Conservation (phyloP, 2,888 invertebrate genomes). For the Aspidiotus destructor region DNA sequence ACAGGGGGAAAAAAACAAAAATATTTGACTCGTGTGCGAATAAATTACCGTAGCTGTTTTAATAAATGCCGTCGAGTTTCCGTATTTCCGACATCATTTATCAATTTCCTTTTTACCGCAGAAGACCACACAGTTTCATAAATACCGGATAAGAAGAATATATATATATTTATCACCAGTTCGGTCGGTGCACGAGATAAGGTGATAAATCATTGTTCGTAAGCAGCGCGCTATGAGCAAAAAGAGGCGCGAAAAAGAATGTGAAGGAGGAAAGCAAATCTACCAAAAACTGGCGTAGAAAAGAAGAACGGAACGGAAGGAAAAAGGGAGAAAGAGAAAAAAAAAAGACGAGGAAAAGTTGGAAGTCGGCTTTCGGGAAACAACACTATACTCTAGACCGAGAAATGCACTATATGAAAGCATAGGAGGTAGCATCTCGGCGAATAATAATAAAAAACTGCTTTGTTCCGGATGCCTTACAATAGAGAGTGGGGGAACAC, state of each 20-base stretch:
- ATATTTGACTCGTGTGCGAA: not conserved
- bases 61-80: slow-evolving; percentile 25
- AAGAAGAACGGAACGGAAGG: not conserved
- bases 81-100: slow-evolving; percentile 27
- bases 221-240: not conserved
- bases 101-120: slow-evolving; percentile 28
- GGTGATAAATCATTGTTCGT: slow-evolving; percentile 31
- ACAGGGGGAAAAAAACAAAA: not conserved
- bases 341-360: slow-evolving; percentile 7
- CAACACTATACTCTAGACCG: slow-evolving; percentile 6
- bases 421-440: not conserved
- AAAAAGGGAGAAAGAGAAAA: slow-evolving; percentile 7
- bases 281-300: not conserved
- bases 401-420: not conserved
- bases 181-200: slow-evolving; percentile 19
- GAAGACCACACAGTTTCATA: slow-evolving; percentile 29
- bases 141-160: slow-evolving; percentile 32
- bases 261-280: not conserved
- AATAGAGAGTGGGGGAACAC: not conserved
- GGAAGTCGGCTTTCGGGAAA: slow-evolving; percentile 25
- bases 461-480: not conserved
- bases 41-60: slow-evolving; percentile 19
- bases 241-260: slow-evolving; percentile 3
- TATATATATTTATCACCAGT: slow-evolving; percentile 26
- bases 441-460: not conserved